phyloP scores from a whole-genome alignment of 2,113 vertebrate genomes.

The Heterotilapia buettikoferi region DNA sequence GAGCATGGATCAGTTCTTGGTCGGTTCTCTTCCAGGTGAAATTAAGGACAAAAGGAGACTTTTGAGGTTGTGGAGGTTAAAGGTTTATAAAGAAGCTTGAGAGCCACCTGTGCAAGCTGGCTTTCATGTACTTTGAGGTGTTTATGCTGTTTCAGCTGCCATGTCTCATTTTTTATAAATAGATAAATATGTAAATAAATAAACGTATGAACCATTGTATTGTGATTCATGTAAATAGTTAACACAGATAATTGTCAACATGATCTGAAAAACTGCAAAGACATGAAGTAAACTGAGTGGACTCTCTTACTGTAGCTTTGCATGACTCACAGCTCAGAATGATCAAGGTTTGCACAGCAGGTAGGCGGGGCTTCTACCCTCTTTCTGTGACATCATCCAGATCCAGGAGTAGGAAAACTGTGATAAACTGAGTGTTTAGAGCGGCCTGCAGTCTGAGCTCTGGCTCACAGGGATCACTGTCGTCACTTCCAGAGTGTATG shows the following conservation, averaged over 20 bases:
- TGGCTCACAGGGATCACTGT: not conserved
- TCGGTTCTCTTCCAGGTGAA: not conserved
- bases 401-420: not conserved
- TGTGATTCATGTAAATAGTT: not conserved
- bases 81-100: not conserved
- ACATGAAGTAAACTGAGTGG: not conserved
- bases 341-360: not conserved
- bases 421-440: not conserved
- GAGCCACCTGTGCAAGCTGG: not conserved
- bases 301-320: not conserved
- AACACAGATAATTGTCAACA: not conserved
- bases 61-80: not conserved
- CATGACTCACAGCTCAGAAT: not conserved
- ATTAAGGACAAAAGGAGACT: fast-evolving
- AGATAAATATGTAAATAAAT: not conserved
- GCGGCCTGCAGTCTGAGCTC: not conserved
- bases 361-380: not conserved
- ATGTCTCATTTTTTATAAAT: not conserved
- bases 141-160: not conserved
- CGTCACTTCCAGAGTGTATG: not conserved
- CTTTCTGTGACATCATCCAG: not conserved
- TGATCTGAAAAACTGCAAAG: not conserved
- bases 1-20: not conserved
- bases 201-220: not conserved
- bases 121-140: not conserved